Conservation (phyloP, 2,113 vertebrate genomes). For the Nannobrachium achirus region DNA sequence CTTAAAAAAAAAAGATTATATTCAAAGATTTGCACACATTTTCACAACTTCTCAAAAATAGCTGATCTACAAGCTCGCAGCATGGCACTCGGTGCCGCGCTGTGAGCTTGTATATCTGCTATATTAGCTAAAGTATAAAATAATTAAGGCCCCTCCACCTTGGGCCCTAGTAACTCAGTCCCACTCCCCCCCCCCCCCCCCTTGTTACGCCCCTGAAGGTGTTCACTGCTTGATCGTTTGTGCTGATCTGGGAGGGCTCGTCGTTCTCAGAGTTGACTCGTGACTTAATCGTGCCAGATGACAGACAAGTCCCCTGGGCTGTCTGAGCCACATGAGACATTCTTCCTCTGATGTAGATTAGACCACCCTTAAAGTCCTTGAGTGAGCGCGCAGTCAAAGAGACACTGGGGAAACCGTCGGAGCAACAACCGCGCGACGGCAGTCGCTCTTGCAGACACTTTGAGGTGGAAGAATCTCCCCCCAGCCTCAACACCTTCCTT, state of each 20-base stretch:
- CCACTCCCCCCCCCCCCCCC: too few species aligned
- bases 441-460: constrained; percentile 18
- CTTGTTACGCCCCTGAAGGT: too few species aligned
- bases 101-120: too few species aligned
- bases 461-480: constrained; percentile 27
- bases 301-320: constrained; percentile 67
- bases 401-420: constrained; percentile 2
- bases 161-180: too few species aligned
- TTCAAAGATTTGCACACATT: too few species aligned
- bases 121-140: too few species aligned
- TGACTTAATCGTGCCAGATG: constrained; percentile 50
- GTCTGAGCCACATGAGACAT: constrained; percentile 55
- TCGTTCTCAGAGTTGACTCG: constrained; percentile 32
- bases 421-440: neutral
- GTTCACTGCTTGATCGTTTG: constrained; percentile 13
- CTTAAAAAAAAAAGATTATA: too few species aligned
- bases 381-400: constrained; percentile 23
- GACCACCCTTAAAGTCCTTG: constrained; percentile 16
- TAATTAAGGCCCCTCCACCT: too few species aligned
- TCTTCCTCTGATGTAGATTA: constrained; percentile 56
- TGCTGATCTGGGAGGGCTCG: constrained; percentile 38
- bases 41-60: too few species aligned
- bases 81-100: too few species aligned
- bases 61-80: too few species aligned
- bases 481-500: constrained; percentile 23